Base-by-base conservation (phyloP, 2,113 vertebrate genomes). In the Neolamprologus cancellatus region DNA sequence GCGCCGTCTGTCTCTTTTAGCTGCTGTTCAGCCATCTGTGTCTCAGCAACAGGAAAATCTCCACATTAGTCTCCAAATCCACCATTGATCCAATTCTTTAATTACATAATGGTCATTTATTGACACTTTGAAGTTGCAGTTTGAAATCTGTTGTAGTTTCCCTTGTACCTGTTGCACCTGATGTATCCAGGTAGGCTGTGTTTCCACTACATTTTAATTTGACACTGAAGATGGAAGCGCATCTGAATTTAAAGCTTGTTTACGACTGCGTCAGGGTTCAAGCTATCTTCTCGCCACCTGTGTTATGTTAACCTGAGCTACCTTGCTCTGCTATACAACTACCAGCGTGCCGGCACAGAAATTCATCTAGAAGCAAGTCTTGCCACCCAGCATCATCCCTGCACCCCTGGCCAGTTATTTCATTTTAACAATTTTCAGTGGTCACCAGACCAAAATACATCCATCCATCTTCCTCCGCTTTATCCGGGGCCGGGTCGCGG, bases 11-110 rank as follows among this genome's bases (percentile, higher is more conserved):
- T 79, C 78, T 25, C 2, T 55, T 82, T 48, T 20, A 34, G 34
- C 41, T 2, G 10, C 39, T 32, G 50, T 80, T 34, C 55, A 34
- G 78, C 54, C 85, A 81, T 88, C 87, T 88, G 85, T 78, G 69
- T 82, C 48, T 3, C 69, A 5, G 41, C 41, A 74, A 74, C 41
- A 46, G 41, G 23, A 28, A 46, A 28, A 46, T 46, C 69, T 28
- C 23, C 23, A 46, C 13, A 74, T 74, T 28, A 74, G 23, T 11
- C 20, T 46, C 66, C 41, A 46, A 46, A 74, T 46, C 66, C 39
- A 46, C 8, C 14, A 18, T 5, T 46, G 0, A 46, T 25, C 66
- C 20, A 44, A 25, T 0, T 69, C 0, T 69, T 23, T 44, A 15
- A 44, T 44, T 71, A 25, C 20, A 25, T 25, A 44, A 74, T 1